Base-by-base conservation (phyloP, 2,888 invertebrate genomes). In the Agonopterix heracliana region DNA sequence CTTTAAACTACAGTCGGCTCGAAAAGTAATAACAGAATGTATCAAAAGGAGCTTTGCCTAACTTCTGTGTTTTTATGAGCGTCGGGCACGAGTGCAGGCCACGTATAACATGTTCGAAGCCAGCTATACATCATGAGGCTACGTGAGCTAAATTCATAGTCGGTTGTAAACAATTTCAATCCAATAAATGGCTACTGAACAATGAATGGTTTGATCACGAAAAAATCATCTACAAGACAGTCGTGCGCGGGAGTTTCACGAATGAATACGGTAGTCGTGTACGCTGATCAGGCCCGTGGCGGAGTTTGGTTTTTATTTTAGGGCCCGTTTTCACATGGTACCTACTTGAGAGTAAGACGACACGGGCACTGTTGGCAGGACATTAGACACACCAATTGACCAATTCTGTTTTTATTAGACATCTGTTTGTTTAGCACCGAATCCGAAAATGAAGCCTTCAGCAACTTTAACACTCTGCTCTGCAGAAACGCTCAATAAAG, bases 131-230 rank as follows among this genome's bases (percentile, higher is more conserved):
- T 52, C 51, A 51, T 43, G 14, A 48, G 53, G 50, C 55, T 69
- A 77, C 78, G 74, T 78, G 79, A 73, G 63, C 60, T 60, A 68
- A 70, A 71, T 66, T 60, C 63, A 64, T 59, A 68, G 64, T 57
- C 59, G 60, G 58, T 66, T 76, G 78, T 77, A 70, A 81, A 82
- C 82, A 82, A 84, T 86, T 78, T 74, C 78, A 74, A 78, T 69
- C 81, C 82, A 82, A 84, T 81, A 79, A 84, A 73, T 80, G 75
- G 84, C 85, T 83, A 79, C 85, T 66, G 84, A 86, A 88, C 87
- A 88, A 88, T 87, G 86, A 83, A 73, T 78, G 72, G 71, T 65
- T 69, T 67, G 82, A 87, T 88, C 87, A 88, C 87, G 87, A 87
- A 88, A 87, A 86, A 87, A 86, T 82, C 78, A 82, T 86, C 80